A percentile compares a stretch with the other conserved stretches of the same genome.
These are phyloP conservation scores for Hemiscyllium ocellatum DNA, from an alignment of 2,113 vertebrate genomes.

Conservation along the genomic window DNA sequence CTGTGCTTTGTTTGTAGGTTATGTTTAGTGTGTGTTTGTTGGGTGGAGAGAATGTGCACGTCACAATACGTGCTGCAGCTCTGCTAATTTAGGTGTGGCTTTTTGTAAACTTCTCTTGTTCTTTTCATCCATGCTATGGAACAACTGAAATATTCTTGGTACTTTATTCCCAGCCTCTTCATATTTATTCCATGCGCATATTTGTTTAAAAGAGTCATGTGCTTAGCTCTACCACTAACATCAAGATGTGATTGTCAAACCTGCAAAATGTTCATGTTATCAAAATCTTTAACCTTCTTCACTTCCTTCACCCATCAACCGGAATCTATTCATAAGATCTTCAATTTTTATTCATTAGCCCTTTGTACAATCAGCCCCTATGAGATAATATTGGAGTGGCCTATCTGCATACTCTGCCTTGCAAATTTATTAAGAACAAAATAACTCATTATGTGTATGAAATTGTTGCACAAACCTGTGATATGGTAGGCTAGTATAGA, in stretches of 20 bases:
- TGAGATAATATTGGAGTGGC: background rate
- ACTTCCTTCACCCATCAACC: background rate
- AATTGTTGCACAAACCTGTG: background rate
- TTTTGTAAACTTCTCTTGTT: background rate
- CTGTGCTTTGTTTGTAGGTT: background rate
- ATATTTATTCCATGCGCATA: background rate
- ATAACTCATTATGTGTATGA: background rate
- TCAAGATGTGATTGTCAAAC: background rate
- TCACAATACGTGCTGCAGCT: background rate
- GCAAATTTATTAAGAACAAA: too few species aligned
- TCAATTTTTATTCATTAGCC: background rate
- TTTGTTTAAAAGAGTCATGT: background rate
- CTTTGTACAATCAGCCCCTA: background rate
- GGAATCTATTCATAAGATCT: background rate
- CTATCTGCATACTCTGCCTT: background rate
- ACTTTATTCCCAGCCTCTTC: background rate
- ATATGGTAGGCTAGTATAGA: background rate
- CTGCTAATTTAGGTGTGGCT: constrained; percentile 3
- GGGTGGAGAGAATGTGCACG: background rate
- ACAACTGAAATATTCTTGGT: background rate
- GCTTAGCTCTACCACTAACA: background rate
- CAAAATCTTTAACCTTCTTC: background rate
- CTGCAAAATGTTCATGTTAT: background rate
- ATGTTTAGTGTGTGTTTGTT: background rate
- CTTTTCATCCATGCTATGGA: background rate